phyloP scores from a whole-genome alignment of 2,888 invertebrate species.

The Neoascia interrupta region DNA sequence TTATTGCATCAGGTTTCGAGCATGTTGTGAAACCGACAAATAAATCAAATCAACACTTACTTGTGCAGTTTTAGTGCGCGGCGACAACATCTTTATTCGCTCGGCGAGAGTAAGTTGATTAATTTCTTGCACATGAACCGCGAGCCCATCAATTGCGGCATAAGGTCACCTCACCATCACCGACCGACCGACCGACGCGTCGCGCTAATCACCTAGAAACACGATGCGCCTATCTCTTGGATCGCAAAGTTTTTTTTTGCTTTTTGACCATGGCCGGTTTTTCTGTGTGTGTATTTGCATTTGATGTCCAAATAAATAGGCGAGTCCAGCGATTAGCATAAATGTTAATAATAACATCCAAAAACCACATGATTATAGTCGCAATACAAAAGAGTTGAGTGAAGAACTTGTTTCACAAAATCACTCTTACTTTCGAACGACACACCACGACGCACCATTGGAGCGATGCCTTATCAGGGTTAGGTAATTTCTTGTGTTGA shows the following conservation, averaged over 20 bases:
- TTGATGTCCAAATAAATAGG: slow-evolving; percentile 43
- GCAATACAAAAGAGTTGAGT: slow-evolving; percentile 48
- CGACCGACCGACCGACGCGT: background rate
- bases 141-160: background rate
- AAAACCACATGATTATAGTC: slow-evolving; percentile 38
- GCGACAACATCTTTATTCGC: no score
- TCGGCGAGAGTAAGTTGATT: background rate
- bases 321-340: slow-evolving; percentile 54
- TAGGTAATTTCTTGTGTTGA: slow-evolving; percentile 14
- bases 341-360: slow-evolving; percentile 38
- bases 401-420: slow-evolving; percentile 28
- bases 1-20: slow-evolving; percentile 12
- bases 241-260: no score
- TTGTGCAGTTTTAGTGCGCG: no score
- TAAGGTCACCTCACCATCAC: slow-evolving; percentile 15
- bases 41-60: slow-evolving; percentile 8
- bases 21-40: slow-evolving; percentile 14
- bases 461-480: background rate
- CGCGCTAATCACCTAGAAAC: background rate
- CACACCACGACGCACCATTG: background rate
- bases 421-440: slow-evolving; percentile 48
- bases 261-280: slow-evolving; percentile 50
- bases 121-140: background rate
- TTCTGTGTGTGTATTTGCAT: slow-evolving; percentile 27
- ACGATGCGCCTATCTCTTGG: no score